Evolutionary conservation across 2,888 invertebrate genomes (phyloP).

Genomic region (Acleris laterana): DNA sequence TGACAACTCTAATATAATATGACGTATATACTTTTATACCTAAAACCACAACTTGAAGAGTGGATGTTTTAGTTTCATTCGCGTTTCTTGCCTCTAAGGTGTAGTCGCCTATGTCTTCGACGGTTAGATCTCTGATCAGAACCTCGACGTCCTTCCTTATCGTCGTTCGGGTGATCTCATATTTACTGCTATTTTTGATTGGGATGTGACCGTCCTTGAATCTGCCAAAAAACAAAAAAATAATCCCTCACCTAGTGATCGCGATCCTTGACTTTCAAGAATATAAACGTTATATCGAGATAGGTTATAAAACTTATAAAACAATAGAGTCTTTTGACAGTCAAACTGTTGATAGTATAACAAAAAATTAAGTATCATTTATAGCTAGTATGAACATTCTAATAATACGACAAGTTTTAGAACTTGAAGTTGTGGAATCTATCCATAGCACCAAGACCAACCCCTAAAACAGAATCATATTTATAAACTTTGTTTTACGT

Average conservation of each 20-base stretch:
- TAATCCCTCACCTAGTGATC: neutral
- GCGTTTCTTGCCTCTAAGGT: conserved; percentile 59
- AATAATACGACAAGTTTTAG: too few species aligned
- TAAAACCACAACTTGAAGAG: conserved; percentile 51
- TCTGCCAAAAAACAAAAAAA: conserved; percentile 6
- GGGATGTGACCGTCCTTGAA: conserved; percentile 11
- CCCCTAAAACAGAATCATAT: too few species aligned
- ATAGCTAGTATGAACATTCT: too few species aligned
- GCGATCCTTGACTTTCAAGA: too few species aligned
- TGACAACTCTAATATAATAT: neutral
- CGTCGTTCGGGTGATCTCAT: conserved; percentile 32
- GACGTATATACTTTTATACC: conserved; percentile 49
- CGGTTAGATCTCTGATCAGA: conserved; percentile 46
- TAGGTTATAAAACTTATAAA: too few species aligned
- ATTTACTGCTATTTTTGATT: conserved; percentile 44
- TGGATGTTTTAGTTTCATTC: conserved; percentile 44
- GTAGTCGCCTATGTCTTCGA: conserved; percentile 64
- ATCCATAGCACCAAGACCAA: too few species aligned
- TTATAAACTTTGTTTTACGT: too few species aligned
- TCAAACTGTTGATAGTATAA: too few species aligned
- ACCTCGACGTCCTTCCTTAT: conserved; percentile 42
- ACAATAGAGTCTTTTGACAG: too few species aligned
- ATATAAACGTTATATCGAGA: too few species aligned
- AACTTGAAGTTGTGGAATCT: too few species aligned
- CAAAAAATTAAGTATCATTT: too few species aligned